A percentile compares a stretch with the other conserved stretches of the same genome.
Conservation (phyloP, 1,140 invertebrate genomes). For the Philopotamus ludificatus region DNA sequence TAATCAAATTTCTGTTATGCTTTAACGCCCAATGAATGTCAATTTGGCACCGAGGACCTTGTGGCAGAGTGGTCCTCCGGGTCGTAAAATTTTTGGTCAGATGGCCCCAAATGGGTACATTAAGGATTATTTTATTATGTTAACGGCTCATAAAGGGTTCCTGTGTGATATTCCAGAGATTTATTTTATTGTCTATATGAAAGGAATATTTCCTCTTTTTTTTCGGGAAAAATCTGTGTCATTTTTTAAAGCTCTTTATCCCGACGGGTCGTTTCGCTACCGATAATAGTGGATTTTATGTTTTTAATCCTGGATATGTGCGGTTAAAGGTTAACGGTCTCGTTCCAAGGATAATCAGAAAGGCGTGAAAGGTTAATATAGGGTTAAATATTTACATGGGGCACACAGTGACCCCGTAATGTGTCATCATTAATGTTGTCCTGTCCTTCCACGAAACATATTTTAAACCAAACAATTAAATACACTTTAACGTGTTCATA, state of each 20-base stretch:
- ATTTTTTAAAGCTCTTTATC: background rate
- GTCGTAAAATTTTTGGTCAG: slow-evolving; percentile 3
- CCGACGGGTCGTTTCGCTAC: background rate
- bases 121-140: slow-evolving; percentile 26
- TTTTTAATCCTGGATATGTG: too few species aligned
- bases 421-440: too few species aligned
- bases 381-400: too few species aligned
- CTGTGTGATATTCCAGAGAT: slow-evolving; percentile 15
- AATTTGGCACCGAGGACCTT: background rate
- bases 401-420: too few species aligned
- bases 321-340: too few species aligned
- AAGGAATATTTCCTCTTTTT: slow-evolving; percentile 3
- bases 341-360: too few species aligned
- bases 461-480: too few species aligned
- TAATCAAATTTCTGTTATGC: background rate
- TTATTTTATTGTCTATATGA: slow-evolving; percentile 14
- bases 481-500: too few species aligned
- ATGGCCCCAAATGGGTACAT: slow-evolving; percentile 10
- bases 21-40: background rate
- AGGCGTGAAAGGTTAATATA: too few species aligned
- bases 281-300: too few species aligned
- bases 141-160: slow-evolving; percentile 19
- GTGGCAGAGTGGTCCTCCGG: background rate
- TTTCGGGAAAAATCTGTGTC: background rate
- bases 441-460: too few species aligned